Evolutionary conservation across 2,113 vertebrate genomes (phyloP).

Genomic region (Mastomys natalensis): DNA sequence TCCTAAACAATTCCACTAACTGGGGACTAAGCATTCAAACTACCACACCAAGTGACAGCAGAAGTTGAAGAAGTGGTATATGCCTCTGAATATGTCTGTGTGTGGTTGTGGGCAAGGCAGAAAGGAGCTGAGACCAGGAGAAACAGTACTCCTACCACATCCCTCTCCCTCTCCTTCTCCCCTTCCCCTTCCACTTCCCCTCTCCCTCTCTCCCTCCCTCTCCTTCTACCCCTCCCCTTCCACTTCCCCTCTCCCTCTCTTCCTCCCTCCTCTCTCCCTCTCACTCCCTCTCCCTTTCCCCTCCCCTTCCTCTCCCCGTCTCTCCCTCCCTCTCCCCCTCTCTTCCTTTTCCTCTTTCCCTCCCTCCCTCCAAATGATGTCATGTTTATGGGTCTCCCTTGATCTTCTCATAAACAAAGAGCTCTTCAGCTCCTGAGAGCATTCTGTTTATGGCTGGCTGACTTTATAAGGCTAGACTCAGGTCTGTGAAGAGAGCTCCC

Average conservation of each 20-base stretch:
- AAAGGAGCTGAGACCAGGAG: not conserved
- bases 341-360: not conserved
- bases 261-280: not conserved
- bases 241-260: rapidly evolving
- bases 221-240: too few relatives aligned
- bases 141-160: not conserved
- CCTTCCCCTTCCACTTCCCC: not conserved
- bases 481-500: not conserved
- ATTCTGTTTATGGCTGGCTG: not conserved
- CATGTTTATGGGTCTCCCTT: not conserved
- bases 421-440: not conserved
- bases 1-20: not conserved
- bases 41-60: not conserved
- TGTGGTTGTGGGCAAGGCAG: not conserved
- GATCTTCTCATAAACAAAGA: constrained; percentile 19
- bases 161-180: not conserved
- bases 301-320: too few relatives aligned
- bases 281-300: not conserved
- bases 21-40: not conserved
- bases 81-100: not conserved
- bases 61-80: not conserved
- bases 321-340: not conserved
- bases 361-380: not conserved
- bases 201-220: too few relatives aligned
- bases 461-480: not conserved